Conservation (phyloP, 2,888 invertebrate species). For the Lysandra coridon region DNA sequence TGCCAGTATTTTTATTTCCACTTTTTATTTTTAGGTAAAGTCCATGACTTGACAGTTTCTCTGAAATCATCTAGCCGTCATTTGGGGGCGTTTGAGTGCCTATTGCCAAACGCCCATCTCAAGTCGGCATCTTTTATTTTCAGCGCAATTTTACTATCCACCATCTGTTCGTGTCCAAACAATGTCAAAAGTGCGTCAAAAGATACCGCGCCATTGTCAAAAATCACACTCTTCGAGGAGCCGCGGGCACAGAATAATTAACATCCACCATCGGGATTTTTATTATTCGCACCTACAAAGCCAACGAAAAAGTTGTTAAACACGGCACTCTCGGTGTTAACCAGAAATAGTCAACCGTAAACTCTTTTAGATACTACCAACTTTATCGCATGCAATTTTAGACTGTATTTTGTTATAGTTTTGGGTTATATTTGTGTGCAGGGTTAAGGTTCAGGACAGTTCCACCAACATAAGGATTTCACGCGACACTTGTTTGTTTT, state of each 20-base stretch:
- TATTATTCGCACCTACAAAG: slow-evolving; percentile 54
- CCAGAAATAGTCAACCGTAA: slow-evolving; percentile 24
- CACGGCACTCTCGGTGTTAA: slow-evolving; percentile 35
- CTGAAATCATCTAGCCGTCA: not conserved
- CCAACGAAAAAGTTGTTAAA: slow-evolving; percentile 56
- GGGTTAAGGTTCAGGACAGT: slow-evolving; percentile 35
- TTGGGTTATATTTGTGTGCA: not conserved
- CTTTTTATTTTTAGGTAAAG: too few relatives aligned
- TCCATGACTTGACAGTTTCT: not conserved
- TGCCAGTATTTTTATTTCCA: too few relatives aligned
- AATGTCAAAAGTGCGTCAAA: slow-evolving; percentile 15
- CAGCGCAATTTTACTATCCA: slow-evolving; percentile 4
- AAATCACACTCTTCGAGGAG: slow-evolving; percentile 52
- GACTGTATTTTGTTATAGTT: not conserved
- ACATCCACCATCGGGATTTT: slow-evolving; percentile 45
- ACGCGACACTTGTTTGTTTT: slow-evolving; percentile 73
- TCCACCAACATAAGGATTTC: slow-evolving; percentile 62
- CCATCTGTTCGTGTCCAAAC: slow-evolving; percentile 29
- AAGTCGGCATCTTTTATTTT: slow-evolving; percentile 1
- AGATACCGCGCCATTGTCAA: slow-evolving; percentile 45
- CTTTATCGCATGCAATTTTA: not conserved
- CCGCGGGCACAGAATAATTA: slow-evolving; percentile 49
- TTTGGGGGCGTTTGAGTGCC: not conserved
- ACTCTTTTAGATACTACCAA: not conserved
- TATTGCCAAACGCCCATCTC: not conserved